A percentile compares a stretch with the other conserved stretches of the same genome.
phyloP scores from a whole-genome alignment of 2,113 vertebrate genomes.

The Ivindomyrus marchei region DNA sequence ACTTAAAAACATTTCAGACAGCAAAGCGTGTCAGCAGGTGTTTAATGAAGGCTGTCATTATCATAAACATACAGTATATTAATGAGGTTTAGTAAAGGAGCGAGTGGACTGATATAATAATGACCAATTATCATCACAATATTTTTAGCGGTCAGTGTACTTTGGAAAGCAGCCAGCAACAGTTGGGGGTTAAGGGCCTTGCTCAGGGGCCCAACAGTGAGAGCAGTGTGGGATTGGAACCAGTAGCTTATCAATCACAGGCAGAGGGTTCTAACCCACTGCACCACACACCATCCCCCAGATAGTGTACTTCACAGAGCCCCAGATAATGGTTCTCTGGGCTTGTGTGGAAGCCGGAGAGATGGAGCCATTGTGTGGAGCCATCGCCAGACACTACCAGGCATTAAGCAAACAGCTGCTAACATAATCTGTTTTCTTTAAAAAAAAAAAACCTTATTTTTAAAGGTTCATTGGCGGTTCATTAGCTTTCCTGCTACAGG shows the following conservation, averaged over 20 bases:
- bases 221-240: not conserved
- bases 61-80: not conserved
- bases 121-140: not conserved
- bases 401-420: slow-evolving; percentile 52
- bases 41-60: not conserved
- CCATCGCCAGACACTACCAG: slow-evolving; percentile 44
- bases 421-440: slow-evolving; percentile 44
- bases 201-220: not conserved
- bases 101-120: not conserved
- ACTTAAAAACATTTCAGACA: not conserved
- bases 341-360: slow-evolving; percentile 29
- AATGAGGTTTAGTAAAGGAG: not conserved
- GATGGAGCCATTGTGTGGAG: slow-evolving; percentile 24
- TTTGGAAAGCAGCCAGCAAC: not conserved
- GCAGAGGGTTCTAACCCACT: not conserved
- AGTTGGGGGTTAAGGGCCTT: not conserved
- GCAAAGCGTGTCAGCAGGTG: not conserved
- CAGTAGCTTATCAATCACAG: not conserved
- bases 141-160: too few relatives aligned
- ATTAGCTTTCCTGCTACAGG: slow-evolving; percentile 43
- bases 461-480: slow-evolving; percentile 12
- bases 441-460: slow-evolving; percentile 37
- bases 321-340: not conserved
- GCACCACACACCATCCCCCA: slow-evolving; percentile 30
- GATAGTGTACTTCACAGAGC: not conserved